Base-by-base conservation (phyloP, 2,113 vertebrate species). In the Psilopsiagon aurifrons region DNA sequence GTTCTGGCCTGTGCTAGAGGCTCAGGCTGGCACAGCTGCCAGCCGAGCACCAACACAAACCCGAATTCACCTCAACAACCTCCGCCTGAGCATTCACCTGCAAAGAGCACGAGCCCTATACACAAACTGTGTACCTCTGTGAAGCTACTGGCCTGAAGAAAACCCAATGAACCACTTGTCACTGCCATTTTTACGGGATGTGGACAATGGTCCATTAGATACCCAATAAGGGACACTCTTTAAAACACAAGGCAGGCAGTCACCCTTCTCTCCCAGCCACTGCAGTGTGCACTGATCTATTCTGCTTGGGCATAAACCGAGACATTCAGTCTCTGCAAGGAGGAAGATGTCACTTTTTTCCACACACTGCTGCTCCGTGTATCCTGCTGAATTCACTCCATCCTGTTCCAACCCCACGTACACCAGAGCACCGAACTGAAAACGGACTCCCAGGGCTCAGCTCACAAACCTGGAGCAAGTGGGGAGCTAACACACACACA, bases 31-130 rank as follows among this genome's bases (percentile, higher is more conserved):
- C 6, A 3, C 2, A 62, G 20, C 31, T 14, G 18, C 1, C 78
- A 81, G 57, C 66, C 37, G 62, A 90, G 70, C 88, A 64, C 4
- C 24, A 28, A 51, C 68, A 6, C n/a, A 24, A 49, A 44, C 6
- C 59, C 57, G 1, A 79, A 31, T 19, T 55, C 39, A 81, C 83
- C 80, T 31, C 22, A 54, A 37, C 10, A 55, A 28, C 47, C 47
- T 66, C 54, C 49, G 47, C 47, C 62, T 13, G 24, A 70, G 57
- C 57, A 49, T 7, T 51, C 39, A 15, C 37, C 63, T 46, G 28
- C 57, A 31, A 27, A 46, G 44, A 46, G 7, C 1, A 1, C 49
- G n/a, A 29, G 22, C 55, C n/a, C 4, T 1, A 31, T 7, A 35
- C 22, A 7, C 28, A 4, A 2, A 9, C 84, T 16, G 6, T 0